Evolutionary conservation across 2,113 vertebrate genomes (phyloP).

Genomic region (Cyanoderma ruficeps): DNA sequence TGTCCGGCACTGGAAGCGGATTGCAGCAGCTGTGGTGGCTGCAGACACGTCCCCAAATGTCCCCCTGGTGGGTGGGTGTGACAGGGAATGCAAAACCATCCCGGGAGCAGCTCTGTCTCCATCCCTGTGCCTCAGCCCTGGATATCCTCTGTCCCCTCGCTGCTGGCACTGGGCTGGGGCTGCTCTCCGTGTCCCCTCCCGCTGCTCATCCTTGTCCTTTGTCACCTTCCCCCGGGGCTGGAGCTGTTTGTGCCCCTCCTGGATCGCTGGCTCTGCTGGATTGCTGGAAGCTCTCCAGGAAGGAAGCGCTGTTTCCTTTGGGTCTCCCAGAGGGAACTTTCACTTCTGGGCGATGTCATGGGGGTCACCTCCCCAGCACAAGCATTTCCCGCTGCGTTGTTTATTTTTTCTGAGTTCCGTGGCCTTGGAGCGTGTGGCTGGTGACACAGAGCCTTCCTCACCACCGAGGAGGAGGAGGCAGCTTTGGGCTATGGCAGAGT

Average conservation of each 20-base stretch:
- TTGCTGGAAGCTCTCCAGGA: neutral
- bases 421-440: neutral
- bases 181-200: neutral
- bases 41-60: neutral
- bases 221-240: neutral
- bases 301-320: neutral
- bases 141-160: neutral
- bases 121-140: neutral
- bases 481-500: neutral
- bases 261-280: neutral
- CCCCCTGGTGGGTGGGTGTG: neutral
- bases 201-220: rapidly evolving
- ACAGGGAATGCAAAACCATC: neutral
- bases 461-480: too few relatives aligned
- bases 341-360: neutral
- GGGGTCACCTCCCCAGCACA: neutral
- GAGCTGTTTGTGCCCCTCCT: neutral
- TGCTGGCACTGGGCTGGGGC: neutral
- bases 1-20: neutral
- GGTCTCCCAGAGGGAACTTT: neutral
- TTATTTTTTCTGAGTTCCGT: neutral
- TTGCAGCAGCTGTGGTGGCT: neutral
- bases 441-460: neutral
- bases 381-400: neutral
- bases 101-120: rapidly evolving